Evolutionary conservation across 2,888 invertebrate genomes (phyloP), one percentile per base, ranked within the genome.

Genomic region (Philereme transversata): DNA sequence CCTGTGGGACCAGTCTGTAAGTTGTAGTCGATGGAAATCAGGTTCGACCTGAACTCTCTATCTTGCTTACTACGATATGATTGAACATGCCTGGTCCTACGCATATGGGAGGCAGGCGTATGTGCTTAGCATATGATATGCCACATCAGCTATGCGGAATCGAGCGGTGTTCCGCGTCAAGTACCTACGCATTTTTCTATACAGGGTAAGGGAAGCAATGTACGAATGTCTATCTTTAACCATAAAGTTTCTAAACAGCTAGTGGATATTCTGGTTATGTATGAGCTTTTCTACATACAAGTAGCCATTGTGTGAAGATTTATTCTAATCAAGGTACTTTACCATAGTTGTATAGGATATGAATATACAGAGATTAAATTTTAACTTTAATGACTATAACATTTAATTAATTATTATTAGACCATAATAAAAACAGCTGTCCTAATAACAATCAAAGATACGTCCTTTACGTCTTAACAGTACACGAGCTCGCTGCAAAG

Each of bases 101-200:
- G 59, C 61, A 57, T 69, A 71, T 62, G 66, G 66, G 57, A 61
- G 55, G 56, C 36, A 22, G 22, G 47, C 33, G 68, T 76, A 72
- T 79, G 78, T 76, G 77, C 67, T 75, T 70, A 71, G 77, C 72
- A 76, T 78, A 79, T 76, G 67, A 70, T 74, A 71, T 68, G 61
- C 69, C 63, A 67, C 61, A 68, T 69, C 65, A 71, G 72, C 75
- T 77, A 82, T 80, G 81, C 81, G 84, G 84, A 84, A 84, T 75
- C 67, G 59, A 71, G 60, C 51, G 67, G 68, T 69, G 73, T 75
- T 75, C 77, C 78, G 76, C 68, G 76, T 82, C 74, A 68, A 73
- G 66, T 67, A 57, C 52, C 66, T 73, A 58, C 48, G 53, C 47
- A 51, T 76, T 74, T 75, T 70, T 69, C 69, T 70, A 64, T 74